Base-by-base conservation (phyloP, 2,888 invertebrate species). In the Drosophila mercatorum region DNA sequence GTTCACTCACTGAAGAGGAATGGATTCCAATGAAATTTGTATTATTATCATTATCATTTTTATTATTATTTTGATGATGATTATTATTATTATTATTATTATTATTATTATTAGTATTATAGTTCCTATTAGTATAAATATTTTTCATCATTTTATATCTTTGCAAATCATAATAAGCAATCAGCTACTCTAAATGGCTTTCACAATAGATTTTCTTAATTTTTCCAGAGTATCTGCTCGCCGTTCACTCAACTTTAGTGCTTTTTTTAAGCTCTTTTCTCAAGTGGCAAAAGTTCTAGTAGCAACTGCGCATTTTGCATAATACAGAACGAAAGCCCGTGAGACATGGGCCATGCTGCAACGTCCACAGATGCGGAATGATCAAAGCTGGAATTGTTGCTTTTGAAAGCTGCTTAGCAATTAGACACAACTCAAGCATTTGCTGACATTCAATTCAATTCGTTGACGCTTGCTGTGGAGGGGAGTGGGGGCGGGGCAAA, bases 201-300 rank as follows among this genome's bases (percentile, higher is more conserved):
- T 22, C 22, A 22, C 22, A 34, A 34, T 34, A 34, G 8, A 34
- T 8, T 34, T 34, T n/a, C 5, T 8, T 6, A 22, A 22, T 12
- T 2, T 36, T 22, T 22, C 22, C 5, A 22, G 62, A 12, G 71
- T 71, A 64, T 71, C 17, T 44, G 0, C 6, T 0, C 12, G 67
- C 47, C 11, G 17, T 7, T n/a, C 6, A 17, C 2, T 5, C 2
- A 11, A n/a, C 36, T 11, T 4, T 3, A 5, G 2, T 22, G 38
- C 11, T 22, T 22, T 59, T 51, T 55, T 64, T 34, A 26, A 31
- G 17, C 43, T 44, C 51, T 57, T 66, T 47, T 52, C 67, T 68
- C 60, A 58, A 73, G 61, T 53, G 71, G 43, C 65, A 78, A 73
- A 73, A 83, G 60, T 78, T 86, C 83, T 74, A 81, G 71, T 74